Percentiles rank a stretch among this genome's conserved stretches.
phyloP scores from a whole-genome alignment of 2,888 invertebrate genomes.

The Calliphora vomitoria region DNA sequence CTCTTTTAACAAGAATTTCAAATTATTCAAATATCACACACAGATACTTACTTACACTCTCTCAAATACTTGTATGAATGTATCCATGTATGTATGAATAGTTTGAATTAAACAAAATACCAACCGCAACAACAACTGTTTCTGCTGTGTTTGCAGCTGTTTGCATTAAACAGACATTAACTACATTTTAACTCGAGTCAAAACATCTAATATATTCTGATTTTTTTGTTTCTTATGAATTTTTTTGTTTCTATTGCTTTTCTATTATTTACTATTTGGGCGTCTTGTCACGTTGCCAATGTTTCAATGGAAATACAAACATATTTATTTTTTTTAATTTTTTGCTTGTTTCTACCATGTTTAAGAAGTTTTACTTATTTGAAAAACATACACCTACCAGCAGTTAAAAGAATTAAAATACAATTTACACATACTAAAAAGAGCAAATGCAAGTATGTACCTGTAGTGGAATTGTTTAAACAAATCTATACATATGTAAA shows the following conservation, averaged over 20 bases:
- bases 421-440: conserved; percentile 1
- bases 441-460: neutral
- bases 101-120: conserved; percentile 54
- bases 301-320: conserved; percentile 57
- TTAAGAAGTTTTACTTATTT: conserved; percentile 25
- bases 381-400: neutral
- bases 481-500: no score
- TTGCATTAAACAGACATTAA: conserved; percentile 21
- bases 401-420: neutral
- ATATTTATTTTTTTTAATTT: neutral
- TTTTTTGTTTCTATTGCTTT: conserved; percentile 26
- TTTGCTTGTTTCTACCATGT: neutral
- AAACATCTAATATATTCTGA: conserved; percentile 32
- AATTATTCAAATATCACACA: conserved; percentile 46
- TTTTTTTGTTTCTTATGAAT: neutral
- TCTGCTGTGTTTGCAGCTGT: conserved; percentile 39
- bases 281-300: conserved; percentile 72
- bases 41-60: no score
- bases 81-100: no score
- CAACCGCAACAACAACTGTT: conserved; percentile 33
- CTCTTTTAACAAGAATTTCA: conserved; percentile 32
- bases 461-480: no score
- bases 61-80: neutral
- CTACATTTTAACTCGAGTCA: conserved; percentile 25
- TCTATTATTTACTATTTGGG: conserved; percentile 59